Base-by-base conservation (phyloP, 2,797 vertebrate species). In the Champsocephalus esox region DNA sequence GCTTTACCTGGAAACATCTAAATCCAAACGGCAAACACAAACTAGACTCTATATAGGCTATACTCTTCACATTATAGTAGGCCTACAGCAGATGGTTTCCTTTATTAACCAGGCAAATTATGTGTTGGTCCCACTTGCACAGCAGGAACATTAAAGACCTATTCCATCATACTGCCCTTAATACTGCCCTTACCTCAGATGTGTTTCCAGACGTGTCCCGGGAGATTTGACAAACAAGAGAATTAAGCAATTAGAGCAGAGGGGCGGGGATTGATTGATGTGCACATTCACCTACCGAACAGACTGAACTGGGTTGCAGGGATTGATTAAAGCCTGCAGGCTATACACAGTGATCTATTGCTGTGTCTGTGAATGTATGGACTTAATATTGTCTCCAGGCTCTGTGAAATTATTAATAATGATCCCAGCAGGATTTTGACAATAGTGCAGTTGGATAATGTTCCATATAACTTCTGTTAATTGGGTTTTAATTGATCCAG, bases 401-500 rank as follows among this genome's bases (percentile, higher is more conserved):
- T 51, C 80, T 75, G 84, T 79, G 79, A 90, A 88, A 86, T 79
- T 81, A 92, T 92, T 89, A 88, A 74, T 86, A 91, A 92, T 87
- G 89, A 92, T 87, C 84, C 84, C 82, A 77, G 52, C 46, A 87
- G 82, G 82, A 87, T 91, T 89, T 88, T 77, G 73, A 87, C 83
- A 80, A 78, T 79, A 75, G 84, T 69, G 77, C 80, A 71, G 61
- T 80, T 69, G 83, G 91, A 91, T 92, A 89, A 91, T 69, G 75
- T 88, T 88, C 60, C 89, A 83, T 64, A 71, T 58, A 71, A 73
- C 78, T 88, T 64, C 75, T 60, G 73, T 81, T 89, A 87, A 92
- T 86, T 88, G 87, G 73, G 80, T 91, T 92, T 89, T 88, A 91
- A 92, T 92, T 90, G 91, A 93, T 89, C 85, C 68, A 3, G 78